Evolutionary conservation across 2,888 invertebrate genomes (phyloP), one percentile per base, ranked within the genome.

Genomic region (Resseliella maxima): DNA sequence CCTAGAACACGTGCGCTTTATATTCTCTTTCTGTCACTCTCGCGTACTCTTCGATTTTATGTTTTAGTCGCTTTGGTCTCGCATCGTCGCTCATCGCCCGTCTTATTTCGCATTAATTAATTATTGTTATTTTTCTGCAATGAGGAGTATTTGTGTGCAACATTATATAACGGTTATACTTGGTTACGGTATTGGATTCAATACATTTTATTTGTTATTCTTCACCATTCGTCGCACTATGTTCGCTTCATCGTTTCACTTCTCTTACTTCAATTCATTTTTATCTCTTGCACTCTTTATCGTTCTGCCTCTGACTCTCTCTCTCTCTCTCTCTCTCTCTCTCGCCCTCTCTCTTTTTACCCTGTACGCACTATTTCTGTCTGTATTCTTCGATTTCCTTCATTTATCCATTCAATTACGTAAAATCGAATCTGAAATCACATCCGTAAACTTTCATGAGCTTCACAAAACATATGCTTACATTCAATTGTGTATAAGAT

Each of bases 21-120:
- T 36, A 35, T 81, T 8, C 38, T 31, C 83, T 27, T 38, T 64
- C 27, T 31, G 15, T 2, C 54, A 3, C 54, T 18, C n/a, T n/a
- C 54, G n/a, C 18, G 18, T 54, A n/a, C 21, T 6, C 21, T n/a
- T n/a, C n/a, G 54, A 21, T 54, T 64, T 27, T 64, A 64, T 27
- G 6, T 64, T 6, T 54, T 10, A 8, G 12, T 41, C 5, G 5
- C 41, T 41, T 27, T 64, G 64, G 81, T 83, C n/a, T 1, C 83
- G 38, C 83, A 83, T 83, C 83, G 83, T 38, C 83, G 83, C 83
- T 83, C 83, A 83, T 21, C n/a, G n/a, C 0, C 81, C 59, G 72
- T 72, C 72, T 31, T 72, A 0, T 12, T 83, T 83, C 83, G 83
- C 83, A 83, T 38, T 83, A 83, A 83, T 83, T 83, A 83, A 83